A percentile compares a stretch with the other conserved stretches of the same genome.
Evolutionary conservation across 1,140 invertebrate species (phyloP).

Genomic region (Drosophila equinoxialis): DNA sequence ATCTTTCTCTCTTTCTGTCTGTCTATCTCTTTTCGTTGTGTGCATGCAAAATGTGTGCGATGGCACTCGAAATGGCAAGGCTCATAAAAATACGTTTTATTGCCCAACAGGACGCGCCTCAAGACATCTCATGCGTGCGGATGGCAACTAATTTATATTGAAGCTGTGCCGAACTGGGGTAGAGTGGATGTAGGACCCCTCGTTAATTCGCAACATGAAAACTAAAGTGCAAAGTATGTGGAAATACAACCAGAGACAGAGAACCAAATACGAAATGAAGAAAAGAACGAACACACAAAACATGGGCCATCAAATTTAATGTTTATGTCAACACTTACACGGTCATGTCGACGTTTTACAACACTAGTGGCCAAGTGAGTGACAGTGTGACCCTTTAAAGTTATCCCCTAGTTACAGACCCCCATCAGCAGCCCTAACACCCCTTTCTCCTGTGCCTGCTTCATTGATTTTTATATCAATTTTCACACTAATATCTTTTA

Average conservation of each 20-base stretch:
- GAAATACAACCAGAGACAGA: slow-evolving; percentile 17
- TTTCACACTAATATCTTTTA: slow-evolving; percentile 80
- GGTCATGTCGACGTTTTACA: slow-evolving; percentile 59
- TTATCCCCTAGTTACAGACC: slow-evolving; percentile 26
- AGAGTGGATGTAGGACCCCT: slow-evolving; percentile 42
- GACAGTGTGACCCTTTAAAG: slow-evolving; percentile 62
- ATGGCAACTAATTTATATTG: slow-evolving; percentile 74
- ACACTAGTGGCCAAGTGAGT: slow-evolving; percentile 34
- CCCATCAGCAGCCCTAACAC: slow-evolving; percentile 11
- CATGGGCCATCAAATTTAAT: slow-evolving; percentile 76
- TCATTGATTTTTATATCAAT: slow-evolving; percentile 81
- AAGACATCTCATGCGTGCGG: slow-evolving; percentile 65
- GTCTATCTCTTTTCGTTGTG: slow-evolving; percentile 27
- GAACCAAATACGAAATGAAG: not conserved
- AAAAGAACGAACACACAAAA: slow-evolving; percentile 35
- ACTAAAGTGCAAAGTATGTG: slow-evolving; percentile 74
- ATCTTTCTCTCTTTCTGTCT: slow-evolving; percentile 23
- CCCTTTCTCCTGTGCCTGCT: slow-evolving; percentile 40
- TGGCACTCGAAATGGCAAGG: slow-evolving; percentile 60
- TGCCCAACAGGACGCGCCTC: slow-evolving; percentile 68
- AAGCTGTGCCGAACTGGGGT: slow-evolving; percentile 21
- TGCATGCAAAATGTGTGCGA: slow-evolving; percentile 67
- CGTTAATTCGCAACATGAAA: slow-evolving; percentile 79
- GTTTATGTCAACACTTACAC: slow-evolving; percentile 78
- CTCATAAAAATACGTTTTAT: slow-evolving; percentile 80